Conservation (phyloP, 2,797 vertebrate species). For the Todus mexicanus region DNA sequence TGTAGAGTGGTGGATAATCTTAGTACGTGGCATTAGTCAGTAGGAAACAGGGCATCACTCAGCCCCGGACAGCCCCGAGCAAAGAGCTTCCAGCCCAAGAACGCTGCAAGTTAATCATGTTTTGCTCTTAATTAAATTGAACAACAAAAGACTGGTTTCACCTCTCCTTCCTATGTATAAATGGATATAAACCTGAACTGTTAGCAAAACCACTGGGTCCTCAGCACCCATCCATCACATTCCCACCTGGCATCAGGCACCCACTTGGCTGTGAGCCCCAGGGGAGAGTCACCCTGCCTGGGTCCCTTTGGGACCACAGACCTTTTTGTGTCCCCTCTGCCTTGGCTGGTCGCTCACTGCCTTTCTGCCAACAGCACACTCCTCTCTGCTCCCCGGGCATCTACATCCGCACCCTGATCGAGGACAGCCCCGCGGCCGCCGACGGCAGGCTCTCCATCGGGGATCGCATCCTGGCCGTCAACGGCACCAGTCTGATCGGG, state of each 20-base stretch:
- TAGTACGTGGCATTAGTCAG: not conserved
- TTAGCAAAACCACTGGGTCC: rapidly evolving
- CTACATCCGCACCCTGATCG: conserved; percentile 94
- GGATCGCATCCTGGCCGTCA: conserved; percentile 94
- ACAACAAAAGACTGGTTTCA: not conserved
- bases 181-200: not conserved
- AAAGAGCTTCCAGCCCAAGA: not conserved
- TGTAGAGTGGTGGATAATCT: not conserved
- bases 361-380: conserved; percentile 83
- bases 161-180: not conserved
- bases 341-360: not conserved
- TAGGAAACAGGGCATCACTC: not conserved
- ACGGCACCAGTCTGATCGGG: conserved; percentile 90
- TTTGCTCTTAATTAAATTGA: not conserved
- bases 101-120: rapidly evolving
- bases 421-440: conserved; percentile 85
- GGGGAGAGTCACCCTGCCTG: too few species aligned
- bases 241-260: not conserved
- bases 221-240: not conserved
- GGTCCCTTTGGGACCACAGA: not conserved
- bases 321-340: rapidly evolving
- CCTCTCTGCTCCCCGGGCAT: conserved; percentile 89
- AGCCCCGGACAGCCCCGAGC: not conserved
- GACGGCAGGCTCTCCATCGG: conserved; percentile 88
- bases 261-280: not conserved